These are phyloP conservation scores for Noctua janthe DNA, from an alignment of 2,888 invertebrate genomes.

Conservation along the genomic window DNA sequence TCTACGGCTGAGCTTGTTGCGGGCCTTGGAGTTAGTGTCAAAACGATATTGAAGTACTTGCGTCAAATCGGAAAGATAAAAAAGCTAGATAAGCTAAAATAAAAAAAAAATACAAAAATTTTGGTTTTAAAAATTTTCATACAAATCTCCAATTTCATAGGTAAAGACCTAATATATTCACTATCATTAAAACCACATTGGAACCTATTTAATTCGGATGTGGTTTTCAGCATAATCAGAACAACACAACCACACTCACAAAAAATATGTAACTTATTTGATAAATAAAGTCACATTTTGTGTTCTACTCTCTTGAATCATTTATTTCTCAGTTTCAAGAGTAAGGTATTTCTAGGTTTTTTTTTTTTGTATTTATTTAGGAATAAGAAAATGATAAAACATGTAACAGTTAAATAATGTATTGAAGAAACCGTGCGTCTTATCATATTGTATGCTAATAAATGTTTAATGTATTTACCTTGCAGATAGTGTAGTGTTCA, in stretches of 20 bases:
- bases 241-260: background rate
- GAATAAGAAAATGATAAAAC: background rate
- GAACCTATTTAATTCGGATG: background rate
- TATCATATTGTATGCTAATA: conserved; percentile 24
- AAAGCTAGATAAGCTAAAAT: too few species aligned
- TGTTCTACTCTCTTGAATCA: background rate
- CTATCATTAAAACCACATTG: background rate
- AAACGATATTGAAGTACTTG: too few species aligned
- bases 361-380: too few species aligned
- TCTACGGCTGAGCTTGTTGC: too few species aligned
- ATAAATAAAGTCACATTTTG: background rate
- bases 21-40: too few species aligned
- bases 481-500: conserved; percentile 50
- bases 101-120: too few species aligned
- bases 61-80: too few species aligned
- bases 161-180: background rate
- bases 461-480: conserved; percentile 40
- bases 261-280: background rate
- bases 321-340: background rate
- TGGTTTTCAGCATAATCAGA: background rate
- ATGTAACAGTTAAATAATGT: background rate
- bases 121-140: too few species aligned
- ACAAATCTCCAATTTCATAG: too few species aligned
- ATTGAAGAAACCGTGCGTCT: conserved; percentile 14
- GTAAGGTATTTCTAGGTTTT: too few species aligned